These are phyloP conservation scores for Cervus canadensis DNA, from an alignment of 2,113 vertebrate genomes.

Conservation along the genomic window DNA sequence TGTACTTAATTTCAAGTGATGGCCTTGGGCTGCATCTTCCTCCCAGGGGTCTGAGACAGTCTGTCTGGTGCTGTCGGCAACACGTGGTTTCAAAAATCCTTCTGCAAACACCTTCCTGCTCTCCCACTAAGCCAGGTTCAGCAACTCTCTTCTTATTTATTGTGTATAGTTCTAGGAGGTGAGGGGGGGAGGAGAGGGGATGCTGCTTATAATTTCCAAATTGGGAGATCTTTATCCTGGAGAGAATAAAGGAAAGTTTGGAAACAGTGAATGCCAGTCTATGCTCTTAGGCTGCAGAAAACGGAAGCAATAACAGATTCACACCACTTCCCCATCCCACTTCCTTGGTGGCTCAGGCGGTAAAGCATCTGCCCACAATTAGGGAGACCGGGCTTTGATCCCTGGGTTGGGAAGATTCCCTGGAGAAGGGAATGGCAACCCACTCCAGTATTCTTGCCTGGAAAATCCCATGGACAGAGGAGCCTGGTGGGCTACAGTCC, in stretches of 20 bases:
- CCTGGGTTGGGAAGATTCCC: neutral
- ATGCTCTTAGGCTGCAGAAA: neutral
- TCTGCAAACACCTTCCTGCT: neutral
- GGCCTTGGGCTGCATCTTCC: neutral
- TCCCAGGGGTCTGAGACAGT: slow-evolving; percentile 30
- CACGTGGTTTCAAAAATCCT: neutral
- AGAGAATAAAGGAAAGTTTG: neutral
- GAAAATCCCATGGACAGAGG: neutral
- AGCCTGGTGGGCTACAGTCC: neutral
- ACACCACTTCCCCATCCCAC: fast-evolving
- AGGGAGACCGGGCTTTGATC: fast-evolving
- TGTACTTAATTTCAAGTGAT: slow-evolving; percentile 53
- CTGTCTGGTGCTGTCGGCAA: neutral
- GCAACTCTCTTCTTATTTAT: neutral
- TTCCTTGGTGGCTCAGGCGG: neutral
- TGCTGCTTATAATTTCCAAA: neutral
- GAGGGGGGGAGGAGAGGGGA: too few species aligned
- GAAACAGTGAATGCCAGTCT: neutral
- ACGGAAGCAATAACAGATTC: neutral
- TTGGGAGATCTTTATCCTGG: neutral
- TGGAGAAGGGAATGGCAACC: neutral
- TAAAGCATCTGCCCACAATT: neutral
- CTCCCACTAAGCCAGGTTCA: neutral
- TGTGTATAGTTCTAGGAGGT: neutral
- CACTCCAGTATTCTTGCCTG: neutral